Percentiles rank a stretch among this genome's conserved stretches.
Conservation (phyloP, 2,888 invertebrate genomes). For the Amiota minor region DNA sequence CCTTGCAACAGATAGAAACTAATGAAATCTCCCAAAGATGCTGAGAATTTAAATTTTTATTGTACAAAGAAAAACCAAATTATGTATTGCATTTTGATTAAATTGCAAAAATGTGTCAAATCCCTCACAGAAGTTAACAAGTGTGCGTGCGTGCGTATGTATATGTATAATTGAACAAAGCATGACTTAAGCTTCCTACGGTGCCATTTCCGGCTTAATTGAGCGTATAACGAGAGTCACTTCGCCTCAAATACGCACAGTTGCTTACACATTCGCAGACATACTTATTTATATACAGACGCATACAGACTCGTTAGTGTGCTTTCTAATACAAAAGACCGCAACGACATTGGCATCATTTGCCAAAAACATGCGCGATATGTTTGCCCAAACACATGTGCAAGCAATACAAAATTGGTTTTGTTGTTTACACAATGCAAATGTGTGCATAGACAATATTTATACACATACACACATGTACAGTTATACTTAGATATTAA, state of each 20-base stretch:
- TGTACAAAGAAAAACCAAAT: no score
- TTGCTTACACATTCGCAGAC: constrained; percentile 76
- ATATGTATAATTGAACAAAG: constrained; percentile 49
- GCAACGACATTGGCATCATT: constrained; percentile 42
- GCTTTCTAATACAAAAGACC: neutral
- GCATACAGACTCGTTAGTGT: constrained; percentile 79
- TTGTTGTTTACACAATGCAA: constrained; percentile 51
- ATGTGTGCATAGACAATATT: constrained; percentile 43
- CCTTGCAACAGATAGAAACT: no score
- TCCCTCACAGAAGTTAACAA: no score
- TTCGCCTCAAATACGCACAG: constrained; percentile 16
- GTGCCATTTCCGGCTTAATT: constrained; percentile 60
- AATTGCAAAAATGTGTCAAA: no score
- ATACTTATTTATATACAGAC: constrained; percentile 89
- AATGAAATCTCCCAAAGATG: no score
- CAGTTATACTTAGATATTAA: no score
- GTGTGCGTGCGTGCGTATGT: constrained; percentile 7
- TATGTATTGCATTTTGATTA: no score
- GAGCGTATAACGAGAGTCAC: constrained; percentile 61
- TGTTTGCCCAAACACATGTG: constrained; percentile 5
- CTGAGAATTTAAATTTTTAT: no score
- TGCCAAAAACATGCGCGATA: constrained; percentile 42
- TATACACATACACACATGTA: constrained; percentile 26
- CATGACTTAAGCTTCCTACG: constrained; percentile 51
- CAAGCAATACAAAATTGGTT: constrained; percentile 39